These are phyloP conservation scores for Epirrhoe alternata DNA, from an alignment of 2,888 invertebrate genomes.

Conservation along the genomic window DNA sequence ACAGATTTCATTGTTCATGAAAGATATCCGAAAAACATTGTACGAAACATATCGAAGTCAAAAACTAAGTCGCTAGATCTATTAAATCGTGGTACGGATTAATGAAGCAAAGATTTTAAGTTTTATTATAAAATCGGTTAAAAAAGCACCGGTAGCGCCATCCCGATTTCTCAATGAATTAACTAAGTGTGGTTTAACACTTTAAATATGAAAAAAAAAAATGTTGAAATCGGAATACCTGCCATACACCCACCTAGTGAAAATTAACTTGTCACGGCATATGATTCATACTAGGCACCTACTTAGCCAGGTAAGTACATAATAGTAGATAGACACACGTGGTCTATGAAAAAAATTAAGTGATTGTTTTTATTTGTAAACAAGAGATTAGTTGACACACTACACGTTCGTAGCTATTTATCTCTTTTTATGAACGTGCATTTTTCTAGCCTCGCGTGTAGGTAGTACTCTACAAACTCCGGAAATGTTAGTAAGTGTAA, in stretches of 20 bases:
- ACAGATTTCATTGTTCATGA: slow-evolving; percentile 11
- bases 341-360: slow-evolving; percentile 16
- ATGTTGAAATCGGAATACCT: neutral
- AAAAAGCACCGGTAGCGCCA: too few relatives aligned
- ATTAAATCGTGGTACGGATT: neutral
- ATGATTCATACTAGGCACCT: slow-evolving; percentile 12
- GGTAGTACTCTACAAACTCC: neutral
- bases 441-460: slow-evolving; percentile 13
- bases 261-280: neutral
- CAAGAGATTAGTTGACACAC: slow-evolving; percentile 22
- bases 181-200: too few relatives aligned
- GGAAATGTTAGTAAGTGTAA: neutral
- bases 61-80: neutral
- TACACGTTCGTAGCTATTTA: slow-evolving; percentile 13
- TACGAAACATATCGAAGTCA: neutral
- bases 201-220: too few relatives aligned
- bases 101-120: neutral
- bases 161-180: too few relatives aligned
- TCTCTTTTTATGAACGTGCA: slow-evolving; percentile 12
- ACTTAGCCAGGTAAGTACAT: neutral
- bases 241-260: neutral
- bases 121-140: too few relatives aligned
- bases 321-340: slow-evolving; percentile 17
- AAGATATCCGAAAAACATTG: slow-evolving; percentile 9
- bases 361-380: slow-evolving; percentile 22